A percentile compares a stretch with the other conserved stretches of the same genome.
Conservation (phyloP, 1,140 invertebrate genomes). For the Bathynomus jamesi region DNA sequence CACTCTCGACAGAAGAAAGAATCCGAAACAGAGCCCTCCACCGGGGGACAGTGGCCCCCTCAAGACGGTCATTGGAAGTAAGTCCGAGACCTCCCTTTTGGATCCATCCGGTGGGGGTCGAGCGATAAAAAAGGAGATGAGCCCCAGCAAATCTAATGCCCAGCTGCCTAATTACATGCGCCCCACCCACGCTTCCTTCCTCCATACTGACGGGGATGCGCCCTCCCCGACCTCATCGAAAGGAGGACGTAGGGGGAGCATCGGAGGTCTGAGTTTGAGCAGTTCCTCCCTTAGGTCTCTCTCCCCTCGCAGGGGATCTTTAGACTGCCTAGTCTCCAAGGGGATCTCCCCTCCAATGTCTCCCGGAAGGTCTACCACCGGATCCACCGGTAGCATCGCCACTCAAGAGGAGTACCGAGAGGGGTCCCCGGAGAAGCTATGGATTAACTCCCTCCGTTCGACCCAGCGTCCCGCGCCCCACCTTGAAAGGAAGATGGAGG, state of each 20-base stretch:
- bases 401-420: constrained; percentile 33
- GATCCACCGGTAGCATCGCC: constrained; percentile 22
- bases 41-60: not conserved
- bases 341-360: constrained; percentile 24
- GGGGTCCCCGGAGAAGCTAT: constrained; percentile 41
- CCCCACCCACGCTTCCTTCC: constrained; percentile 21
- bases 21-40: not conserved
- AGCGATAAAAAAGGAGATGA: not conserved
- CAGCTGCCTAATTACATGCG: constrained; percentile 28
- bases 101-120: not conserved
- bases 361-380: constrained; percentile 17
- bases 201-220: constrained; percentile 12
- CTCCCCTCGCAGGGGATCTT: constrained; percentile 25
- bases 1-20: constrained; percentile 16
- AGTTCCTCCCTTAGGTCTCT: constrained; percentile 16
- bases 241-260: constrained; percentile 12
- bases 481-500: constrained; percentile 16
- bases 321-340: constrained; percentile 24
- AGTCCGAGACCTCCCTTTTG: not conserved
- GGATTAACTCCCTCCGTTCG: constrained; percentile 50
- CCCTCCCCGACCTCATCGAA: constrained; percentile 7
- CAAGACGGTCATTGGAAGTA: not conserved
- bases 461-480: not conserved
- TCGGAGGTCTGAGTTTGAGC: constrained; percentile 6
- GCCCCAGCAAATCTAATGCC: not conserved